phyloP scores from a whole-genome alignment of 2,113 vertebrate genomes.

The Apodemus speciosus region DNA sequence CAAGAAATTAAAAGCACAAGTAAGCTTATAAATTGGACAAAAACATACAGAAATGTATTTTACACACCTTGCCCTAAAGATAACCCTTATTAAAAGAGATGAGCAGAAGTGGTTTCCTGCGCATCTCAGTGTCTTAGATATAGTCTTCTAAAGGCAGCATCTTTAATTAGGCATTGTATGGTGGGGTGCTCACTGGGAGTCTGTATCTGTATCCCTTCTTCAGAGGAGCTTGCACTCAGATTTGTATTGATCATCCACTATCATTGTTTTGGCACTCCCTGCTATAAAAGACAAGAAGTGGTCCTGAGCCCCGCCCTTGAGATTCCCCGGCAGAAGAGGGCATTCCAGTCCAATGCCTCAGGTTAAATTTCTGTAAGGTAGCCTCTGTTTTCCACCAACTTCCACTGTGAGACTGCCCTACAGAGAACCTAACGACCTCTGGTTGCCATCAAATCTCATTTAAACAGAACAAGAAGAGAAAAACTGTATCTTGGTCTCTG shows the following conservation, averaged over 20 bases:
- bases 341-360: not conserved
- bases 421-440: not conserved
- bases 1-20: not conserved
- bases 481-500: constrained; percentile 19
- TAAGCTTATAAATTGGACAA: not conserved
- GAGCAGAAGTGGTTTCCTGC: not conserved
- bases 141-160: not conserved
- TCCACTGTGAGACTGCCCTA: constrained; percentile 20
- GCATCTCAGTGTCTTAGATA: constrained; percentile 13
- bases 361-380: constrained; percentile 11
- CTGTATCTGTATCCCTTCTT: not conserved
- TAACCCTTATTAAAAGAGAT: not conserved
- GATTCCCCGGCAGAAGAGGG: not conserved
- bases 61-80: not conserved
- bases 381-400: constrained; percentile 38
- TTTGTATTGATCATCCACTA: not conserved
- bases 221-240: not conserved
- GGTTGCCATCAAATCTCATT: constrained; percentile 36
- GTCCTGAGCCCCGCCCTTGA: not conserved
- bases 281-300: not conserved
- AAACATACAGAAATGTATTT: not conserved
- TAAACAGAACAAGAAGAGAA: constrained; percentile 24
- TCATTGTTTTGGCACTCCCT: not conserved
- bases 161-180: not conserved
- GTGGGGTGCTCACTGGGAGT: not conserved